Conservation (phyloP, 2,113 vertebrate species). For the Atractosteus spatula region DNA sequence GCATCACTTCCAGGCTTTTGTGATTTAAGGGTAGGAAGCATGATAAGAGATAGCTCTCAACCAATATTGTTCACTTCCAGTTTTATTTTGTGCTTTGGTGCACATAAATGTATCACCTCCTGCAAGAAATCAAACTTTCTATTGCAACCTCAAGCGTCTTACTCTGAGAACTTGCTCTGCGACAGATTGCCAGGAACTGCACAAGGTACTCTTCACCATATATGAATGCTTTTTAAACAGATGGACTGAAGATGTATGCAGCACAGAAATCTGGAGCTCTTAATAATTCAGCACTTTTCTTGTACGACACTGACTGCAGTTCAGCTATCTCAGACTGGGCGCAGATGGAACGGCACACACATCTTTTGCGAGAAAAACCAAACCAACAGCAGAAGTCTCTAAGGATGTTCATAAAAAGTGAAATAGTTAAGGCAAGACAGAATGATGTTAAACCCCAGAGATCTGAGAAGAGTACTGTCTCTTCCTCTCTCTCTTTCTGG, state of each 20-base stretch:
- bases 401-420: constrained; percentile 53
- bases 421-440: constrained; percentile 66
- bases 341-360: constrained; percentile 74
- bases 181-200: constrained; percentile 63
- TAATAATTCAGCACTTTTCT: constrained; percentile 76
- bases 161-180: constrained; percentile 57
- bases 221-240: constrained; percentile 60
- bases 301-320: constrained; percentile 71
- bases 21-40: no score
- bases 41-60: no score
- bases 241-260: constrained; percentile 69
- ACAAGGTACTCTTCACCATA: constrained; percentile 63
- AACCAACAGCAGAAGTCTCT: constrained; percentile 72
- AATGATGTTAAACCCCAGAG: constrained; percentile 60
- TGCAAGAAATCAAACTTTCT: constrained; percentile 42
- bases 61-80: no score
- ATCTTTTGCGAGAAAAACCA: constrained; percentile 59
- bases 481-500: constrained; percentile 41
- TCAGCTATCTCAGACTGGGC: constrained; percentile 66
- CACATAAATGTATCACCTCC: no score
- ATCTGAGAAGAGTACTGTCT: constrained; percentile 49
- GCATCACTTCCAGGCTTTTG: no score
- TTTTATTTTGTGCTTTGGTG: no score
- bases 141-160: constrained; percentile 51
- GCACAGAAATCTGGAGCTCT: constrained; percentile 72